Evolutionary conservation across 2,888 invertebrate genomes (phyloP).

Genomic region (Drosophila robusta): DNA sequence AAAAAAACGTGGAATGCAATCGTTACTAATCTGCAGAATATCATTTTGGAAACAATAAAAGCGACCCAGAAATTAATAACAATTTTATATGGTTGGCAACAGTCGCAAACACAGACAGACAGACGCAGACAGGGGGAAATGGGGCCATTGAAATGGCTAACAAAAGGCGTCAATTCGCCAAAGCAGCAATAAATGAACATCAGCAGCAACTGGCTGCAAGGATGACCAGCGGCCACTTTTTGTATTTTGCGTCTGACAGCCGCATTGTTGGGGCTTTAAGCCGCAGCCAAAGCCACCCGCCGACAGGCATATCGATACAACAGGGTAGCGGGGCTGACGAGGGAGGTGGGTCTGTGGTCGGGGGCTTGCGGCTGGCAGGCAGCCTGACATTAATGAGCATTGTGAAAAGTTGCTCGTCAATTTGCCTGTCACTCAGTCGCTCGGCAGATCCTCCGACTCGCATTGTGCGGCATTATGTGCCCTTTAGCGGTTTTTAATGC

Average conservation of each 20-base stretch:
- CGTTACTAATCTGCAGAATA: constrained; percentile 30
- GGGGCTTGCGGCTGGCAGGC: background rate
- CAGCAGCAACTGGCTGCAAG: constrained; percentile 9
- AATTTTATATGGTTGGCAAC: constrained; percentile 19
- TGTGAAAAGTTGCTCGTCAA: constrained; percentile 49
- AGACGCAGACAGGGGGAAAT: background rate
- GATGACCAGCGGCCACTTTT: constrained; percentile 32
- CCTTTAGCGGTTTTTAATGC: constrained; percentile 29
- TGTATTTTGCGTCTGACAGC: constrained; percentile 34
- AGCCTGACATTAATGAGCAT: constrained; percentile 68
- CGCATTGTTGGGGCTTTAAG: constrained; percentile 28
- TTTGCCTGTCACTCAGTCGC: constrained; percentile 51
- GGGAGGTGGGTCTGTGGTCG: background rate
- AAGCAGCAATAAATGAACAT: constrained; percentile 27
- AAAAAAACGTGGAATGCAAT: constrained; percentile 17
- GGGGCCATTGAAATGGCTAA: constrained; percentile 25
- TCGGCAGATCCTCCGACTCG: constrained; percentile 16
- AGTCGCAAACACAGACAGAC: background rate
- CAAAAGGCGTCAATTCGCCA: constrained; percentile 31
- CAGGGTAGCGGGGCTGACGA: background rate
- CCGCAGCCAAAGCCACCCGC: constrained; percentile 13
- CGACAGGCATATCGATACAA: constrained; percentile 45
- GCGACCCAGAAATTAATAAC: constrained; percentile 37
- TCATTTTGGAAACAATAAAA: constrained; percentile 13
- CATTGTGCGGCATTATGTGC: constrained; percentile 39